Percentiles rank a stretch among this genome's conserved stretches.
phyloP scores from a whole-genome alignment of 2,113 vertebrate genomes.

The Orientallactaga bullata region DNA sequence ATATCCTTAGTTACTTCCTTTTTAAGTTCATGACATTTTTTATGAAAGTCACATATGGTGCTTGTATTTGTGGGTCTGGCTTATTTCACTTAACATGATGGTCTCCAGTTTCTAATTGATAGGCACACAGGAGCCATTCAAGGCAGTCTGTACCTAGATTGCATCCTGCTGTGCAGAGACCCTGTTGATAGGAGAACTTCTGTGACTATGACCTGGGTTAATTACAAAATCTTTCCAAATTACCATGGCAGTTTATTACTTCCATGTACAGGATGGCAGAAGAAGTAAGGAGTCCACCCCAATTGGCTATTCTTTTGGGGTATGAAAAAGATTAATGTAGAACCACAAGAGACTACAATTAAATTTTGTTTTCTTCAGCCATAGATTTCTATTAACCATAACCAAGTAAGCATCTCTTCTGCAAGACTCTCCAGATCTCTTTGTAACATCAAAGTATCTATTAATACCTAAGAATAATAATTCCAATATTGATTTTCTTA shows the following conservation, averaged over 20 bases:
- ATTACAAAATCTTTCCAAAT: background rate
- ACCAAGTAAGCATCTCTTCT: background rate
- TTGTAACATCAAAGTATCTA: background rate
- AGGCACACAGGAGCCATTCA: background rate
- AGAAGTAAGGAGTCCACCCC: background rate
- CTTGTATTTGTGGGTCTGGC: background rate
- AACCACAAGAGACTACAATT: background rate
- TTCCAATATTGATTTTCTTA: background rate
- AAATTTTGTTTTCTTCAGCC: background rate
- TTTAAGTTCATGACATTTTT: background rate
- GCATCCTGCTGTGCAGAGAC: background rate
- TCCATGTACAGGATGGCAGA: background rate
- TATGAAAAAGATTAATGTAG: background rate
- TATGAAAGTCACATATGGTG: background rate
- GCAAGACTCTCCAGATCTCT: background rate
- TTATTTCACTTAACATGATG: background rate
- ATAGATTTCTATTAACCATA: background rate
- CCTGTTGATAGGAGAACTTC: background rate
- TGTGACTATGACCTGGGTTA: constrained; percentile 11
- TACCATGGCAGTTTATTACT: background rate
- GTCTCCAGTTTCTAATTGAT: background rate
- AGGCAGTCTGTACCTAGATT: background rate
- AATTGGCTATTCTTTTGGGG: background rate
- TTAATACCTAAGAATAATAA: background rate
- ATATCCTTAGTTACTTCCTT: background rate